A percentile compares a stretch with the other conserved stretches of the same genome.
Conservation (phyloP, 2,113 vertebrate genomes). For the Tupaia chinensis region DNA sequence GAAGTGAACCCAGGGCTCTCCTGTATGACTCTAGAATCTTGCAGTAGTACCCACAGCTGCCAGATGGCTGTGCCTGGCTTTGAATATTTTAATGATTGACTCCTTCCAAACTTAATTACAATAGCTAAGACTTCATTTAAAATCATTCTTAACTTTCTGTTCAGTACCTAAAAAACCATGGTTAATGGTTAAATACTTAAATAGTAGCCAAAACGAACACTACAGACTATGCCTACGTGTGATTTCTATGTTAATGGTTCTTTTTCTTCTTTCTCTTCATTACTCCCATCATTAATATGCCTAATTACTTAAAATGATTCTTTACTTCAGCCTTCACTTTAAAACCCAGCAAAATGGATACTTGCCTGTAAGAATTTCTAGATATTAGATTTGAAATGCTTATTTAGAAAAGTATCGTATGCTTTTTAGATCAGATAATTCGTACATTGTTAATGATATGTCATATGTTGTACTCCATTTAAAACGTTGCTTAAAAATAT, state of each 20-base stretch:
- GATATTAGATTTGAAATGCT: slow-evolving; percentile 39
- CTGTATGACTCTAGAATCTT: no score
- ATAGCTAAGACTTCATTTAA: slow-evolving; percentile 42
- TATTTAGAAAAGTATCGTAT: neutral
- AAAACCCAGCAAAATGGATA: slow-evolving; percentile 32
- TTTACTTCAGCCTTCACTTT: neutral
- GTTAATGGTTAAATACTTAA: slow-evolving; percentile 2
- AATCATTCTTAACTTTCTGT: slow-evolving; percentile 43
- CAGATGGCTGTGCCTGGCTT: neutral
- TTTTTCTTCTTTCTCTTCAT: slow-evolving; percentile 19
- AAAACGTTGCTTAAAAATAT: slow-evolving; percentile 24
- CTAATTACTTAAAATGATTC: slow-evolving; percentile 16
- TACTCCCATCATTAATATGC: neutral
- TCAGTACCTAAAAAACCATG: neutral
- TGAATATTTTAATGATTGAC: neutral
- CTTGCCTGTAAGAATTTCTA: neutral
- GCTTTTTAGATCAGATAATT: slow-evolving; percentile 42
- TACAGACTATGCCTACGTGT: neutral
- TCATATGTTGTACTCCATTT: neutral
- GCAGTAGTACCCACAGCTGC: no score
- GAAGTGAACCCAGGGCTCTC: no score
- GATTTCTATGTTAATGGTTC: neutral
- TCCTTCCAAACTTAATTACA: slow-evolving; percentile 42
- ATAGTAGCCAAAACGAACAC: neutral
- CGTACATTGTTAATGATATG: neutral